A percentile compares a stretch with the other conserved stretches of the same genome.
phyloP scores from a whole-genome alignment of 2,113 vertebrate species.

The Nansenia antarctica region DNA sequence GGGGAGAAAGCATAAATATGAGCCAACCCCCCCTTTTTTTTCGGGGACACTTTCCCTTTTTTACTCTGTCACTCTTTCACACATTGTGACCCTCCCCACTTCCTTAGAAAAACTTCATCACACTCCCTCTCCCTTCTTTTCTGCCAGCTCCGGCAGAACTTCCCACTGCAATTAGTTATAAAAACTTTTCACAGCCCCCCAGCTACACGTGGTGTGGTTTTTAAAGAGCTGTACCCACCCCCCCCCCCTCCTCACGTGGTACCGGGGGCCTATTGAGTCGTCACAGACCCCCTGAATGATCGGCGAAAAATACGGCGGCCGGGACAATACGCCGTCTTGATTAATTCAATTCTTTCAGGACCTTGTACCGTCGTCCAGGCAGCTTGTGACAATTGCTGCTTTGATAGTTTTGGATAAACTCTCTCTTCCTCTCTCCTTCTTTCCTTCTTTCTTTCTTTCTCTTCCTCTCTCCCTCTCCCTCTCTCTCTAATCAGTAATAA shows the following conservation, averaged over 20 bases:
- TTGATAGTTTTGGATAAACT: slow-evolving; percentile 77
- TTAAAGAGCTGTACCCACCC: slow-evolving; percentile 80
- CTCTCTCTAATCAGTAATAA: slow-evolving; percentile 1
- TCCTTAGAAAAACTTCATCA: slow-evolving; percentile 80
- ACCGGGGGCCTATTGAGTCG: slow-evolving; percentile 82
- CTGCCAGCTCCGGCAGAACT: slow-evolving; percentile 62
- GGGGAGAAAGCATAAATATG: slow-evolving; percentile 48
- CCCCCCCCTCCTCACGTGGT: slow-evolving; percentile 77
- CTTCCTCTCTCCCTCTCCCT: not conserved
- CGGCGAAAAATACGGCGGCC: slow-evolving; percentile 80
- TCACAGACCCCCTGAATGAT: slow-evolving; percentile 85
- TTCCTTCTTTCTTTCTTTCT: no score
- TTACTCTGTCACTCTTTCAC: slow-evolving; percentile 73
- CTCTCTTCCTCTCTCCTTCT: slow-evolving; percentile 34
- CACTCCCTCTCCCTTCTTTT: slow-evolving; percentile 53
- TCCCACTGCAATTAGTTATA: slow-evolving; percentile 86
- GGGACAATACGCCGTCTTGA: slow-evolving; percentile 83
- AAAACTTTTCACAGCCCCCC: slow-evolving; percentile 80
- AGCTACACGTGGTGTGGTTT: slow-evolving; percentile 81
- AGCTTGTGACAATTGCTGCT: slow-evolving; percentile 81
- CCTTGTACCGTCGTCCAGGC: slow-evolving; percentile 82
- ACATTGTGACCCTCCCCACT: slow-evolving; percentile 75
- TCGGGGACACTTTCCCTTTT: slow-evolving; percentile 68
- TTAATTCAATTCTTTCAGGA: slow-evolving; percentile 87
- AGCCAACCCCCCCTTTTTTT: slow-evolving; percentile 35